Base-by-base conservation (phyloP, 2,113 vertebrate species). In the Ptilonorhynchus violaceus region DNA sequence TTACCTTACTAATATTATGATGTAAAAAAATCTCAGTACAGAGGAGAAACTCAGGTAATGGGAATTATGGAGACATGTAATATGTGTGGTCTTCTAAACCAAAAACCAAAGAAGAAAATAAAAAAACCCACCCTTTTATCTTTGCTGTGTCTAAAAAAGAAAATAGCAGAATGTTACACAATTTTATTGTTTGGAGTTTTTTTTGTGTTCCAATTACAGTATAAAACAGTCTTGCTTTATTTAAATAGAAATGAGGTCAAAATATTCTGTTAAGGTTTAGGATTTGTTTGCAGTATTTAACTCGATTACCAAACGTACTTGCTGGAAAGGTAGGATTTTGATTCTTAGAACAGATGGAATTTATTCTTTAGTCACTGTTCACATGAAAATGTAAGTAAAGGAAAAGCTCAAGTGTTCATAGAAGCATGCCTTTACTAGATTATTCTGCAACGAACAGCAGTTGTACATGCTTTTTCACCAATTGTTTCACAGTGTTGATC, bases 261-360 rank as follows among this genome's bases (percentile, higher is more conserved):
- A 91, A 41, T 91, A 69, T 18, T 85, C 12, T 73, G 62, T 62
- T 89, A 76, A 49, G 7, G 55, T 91, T 72, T 37, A 49, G 37
- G 28, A 78, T 91, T 94, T 80, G 59, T 83, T 93, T 92, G 24
- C 70, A 37, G 33, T 81, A 72, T 92, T 93, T 93, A 94, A 73
- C 31, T 52, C 75, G 52, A 17, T 74, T 75, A 85, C 62, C 44
- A 91, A 69, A 93, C 92, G 62, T 73, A 69, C 28, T 6, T 69
- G 18, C 16, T 53, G 22, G 22, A 53, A 84, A 63, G 11, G 7
- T 78, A 73, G 11, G 19, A 72, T 81, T 79, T 74, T 37, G 16
- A 55, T 35, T 64, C 37, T 78, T 84, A 42, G 85, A 77, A 68
- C 9, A 72, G 79, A 44, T 46, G 1, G 52, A 52, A 44, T 49